phyloP scores from a whole-genome alignment of 1,140 invertebrate species.

The Papilio dardanus region DNA sequence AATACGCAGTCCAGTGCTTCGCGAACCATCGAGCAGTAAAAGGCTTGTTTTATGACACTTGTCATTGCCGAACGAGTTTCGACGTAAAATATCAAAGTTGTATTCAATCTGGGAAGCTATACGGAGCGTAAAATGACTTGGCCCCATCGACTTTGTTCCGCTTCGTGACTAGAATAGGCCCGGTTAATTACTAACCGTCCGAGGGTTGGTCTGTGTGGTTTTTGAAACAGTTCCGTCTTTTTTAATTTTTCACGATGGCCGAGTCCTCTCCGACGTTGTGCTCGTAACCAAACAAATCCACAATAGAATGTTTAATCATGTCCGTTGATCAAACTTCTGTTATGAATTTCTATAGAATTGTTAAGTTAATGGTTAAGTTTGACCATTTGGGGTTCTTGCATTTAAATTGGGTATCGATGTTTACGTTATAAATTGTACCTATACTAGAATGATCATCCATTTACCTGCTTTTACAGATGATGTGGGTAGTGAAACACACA shows the following conservation, averaged over 20 bases:
- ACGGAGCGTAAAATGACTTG: slow-evolving; percentile 46
- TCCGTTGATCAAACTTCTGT: not conserved
- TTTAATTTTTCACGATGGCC: slow-evolving; percentile 27
- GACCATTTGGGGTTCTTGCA: not conserved
- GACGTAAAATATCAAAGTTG: slow-evolving; percentile 45
- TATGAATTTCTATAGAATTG: not conserved
- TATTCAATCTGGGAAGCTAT: slow-evolving; percentile 43
- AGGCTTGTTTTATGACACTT: slow-evolving; percentile 42
- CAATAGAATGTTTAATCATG: slow-evolving; percentile 24
- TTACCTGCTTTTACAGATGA: no score
- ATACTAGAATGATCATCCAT: no score
- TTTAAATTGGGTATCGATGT: not conserved
- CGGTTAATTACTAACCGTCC: slow-evolving; percentile 34
- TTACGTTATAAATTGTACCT: not conserved
- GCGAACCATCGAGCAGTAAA: slow-evolving; percentile 38
- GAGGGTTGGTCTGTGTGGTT: slow-evolving; percentile 31
- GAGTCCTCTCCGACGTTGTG: not conserved
- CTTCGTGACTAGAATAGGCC: slow-evolving; percentile 38
- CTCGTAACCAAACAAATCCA: not conserved
- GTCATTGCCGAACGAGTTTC: slow-evolving; percentile 29
- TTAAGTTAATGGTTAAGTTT: not conserved
- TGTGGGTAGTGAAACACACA: no score
- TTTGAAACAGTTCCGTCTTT: slow-evolving; percentile 31
- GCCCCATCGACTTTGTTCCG: slow-evolving; percentile 35
- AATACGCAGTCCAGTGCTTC: slow-evolving; percentile 5